Conservation (phyloP, 2,888 invertebrate genomes). For the Cenopis cana region DNA sequence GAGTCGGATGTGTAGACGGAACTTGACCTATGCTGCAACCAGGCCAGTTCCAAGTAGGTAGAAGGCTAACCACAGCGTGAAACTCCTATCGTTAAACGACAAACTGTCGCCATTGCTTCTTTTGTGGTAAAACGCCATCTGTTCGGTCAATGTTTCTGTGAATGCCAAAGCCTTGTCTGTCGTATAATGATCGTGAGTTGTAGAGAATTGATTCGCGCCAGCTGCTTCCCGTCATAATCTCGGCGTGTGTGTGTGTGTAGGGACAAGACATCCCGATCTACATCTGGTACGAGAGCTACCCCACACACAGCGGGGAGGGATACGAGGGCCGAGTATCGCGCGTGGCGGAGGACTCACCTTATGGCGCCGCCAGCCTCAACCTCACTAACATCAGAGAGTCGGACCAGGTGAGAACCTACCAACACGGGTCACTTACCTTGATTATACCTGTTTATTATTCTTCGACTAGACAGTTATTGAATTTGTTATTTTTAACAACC, state of each 20-base stretch:
- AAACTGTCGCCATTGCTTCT: constrained; percentile 8
- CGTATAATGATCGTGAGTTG: constrained; percentile 37
- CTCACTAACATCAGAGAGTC: constrained; percentile 96
- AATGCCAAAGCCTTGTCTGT: constrained; percentile 24
- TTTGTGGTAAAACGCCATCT: constrained; percentile 2
- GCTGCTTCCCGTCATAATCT: constrained; percentile 53
- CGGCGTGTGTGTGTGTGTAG: constrained; percentile 83
- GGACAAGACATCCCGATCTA: constrained; percentile 98
- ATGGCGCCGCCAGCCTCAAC: constrained; percentile 97
- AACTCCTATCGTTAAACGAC: constrained; percentile 34
- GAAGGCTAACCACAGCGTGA: constrained; percentile 13
- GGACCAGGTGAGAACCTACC: constrained; percentile 86
- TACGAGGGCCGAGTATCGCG: constrained; percentile 96
- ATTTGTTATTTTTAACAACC: background rate
- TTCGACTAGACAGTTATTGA: background rate
- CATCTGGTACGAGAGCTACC: constrained; percentile 99
- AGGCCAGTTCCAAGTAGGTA: constrained; percentile 38
- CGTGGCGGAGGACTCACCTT: constrained; percentile 94
- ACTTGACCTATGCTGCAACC: constrained; percentile 27
- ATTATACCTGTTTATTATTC: background rate
- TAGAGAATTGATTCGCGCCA: constrained; percentile 57
- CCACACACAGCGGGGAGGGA: constrained; percentile 97
- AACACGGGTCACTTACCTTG: background rate
- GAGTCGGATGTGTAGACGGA: constrained; percentile 55
- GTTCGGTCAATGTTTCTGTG: background rate